Conservation (phyloP, 2,113 vertebrate genomes). For the Oreochromis aureus region DNA sequence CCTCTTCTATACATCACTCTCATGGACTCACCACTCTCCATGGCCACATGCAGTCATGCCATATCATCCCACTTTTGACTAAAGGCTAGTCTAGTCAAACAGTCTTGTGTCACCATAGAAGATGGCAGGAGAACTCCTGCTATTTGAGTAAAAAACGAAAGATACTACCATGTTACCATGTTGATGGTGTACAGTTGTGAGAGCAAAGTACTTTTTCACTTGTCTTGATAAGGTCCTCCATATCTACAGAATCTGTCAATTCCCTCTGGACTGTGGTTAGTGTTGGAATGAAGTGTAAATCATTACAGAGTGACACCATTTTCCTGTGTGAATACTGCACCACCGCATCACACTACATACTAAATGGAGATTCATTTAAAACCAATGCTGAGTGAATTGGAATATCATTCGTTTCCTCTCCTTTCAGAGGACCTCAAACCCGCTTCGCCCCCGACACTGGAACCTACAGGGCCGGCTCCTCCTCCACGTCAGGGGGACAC, state of each 20-base stretch:
- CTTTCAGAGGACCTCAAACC: conserved; percentile 85
- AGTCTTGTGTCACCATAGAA: background rate
- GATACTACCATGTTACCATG: conserved; percentile 33
- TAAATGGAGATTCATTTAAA: conserved; percentile 30
- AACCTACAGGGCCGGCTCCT: conserved; percentile 86
- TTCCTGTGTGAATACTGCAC: conserved; percentile 48
- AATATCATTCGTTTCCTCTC: conserved; percentile 24
- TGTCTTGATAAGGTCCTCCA: conserved; percentile 31
- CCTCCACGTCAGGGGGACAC: conserved; percentile 81
- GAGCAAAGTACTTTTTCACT: conserved; percentile 32
- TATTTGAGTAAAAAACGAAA: conserved; percentile 1
- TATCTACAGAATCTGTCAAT: conserved; percentile 15
- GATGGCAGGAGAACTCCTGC: conserved; percentile 7
- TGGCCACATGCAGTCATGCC: conserved; percentile 61
- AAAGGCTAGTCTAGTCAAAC: conserved; percentile 9
- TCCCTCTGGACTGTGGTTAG: conserved; percentile 22
- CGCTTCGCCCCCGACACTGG: conserved; percentile 86
- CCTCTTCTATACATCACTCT: conserved; percentile 59
- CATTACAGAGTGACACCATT: conserved; percentile 56
- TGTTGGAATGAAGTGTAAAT: background rate
- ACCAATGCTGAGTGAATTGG: background rate
- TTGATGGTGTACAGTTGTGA: conserved; percentile 49
- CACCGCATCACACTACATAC: conserved; percentile 59
- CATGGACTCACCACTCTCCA: conserved; percentile 66
- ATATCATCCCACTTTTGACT: conserved; percentile 61